Evolutionary conservation across 2,797 vertebrate species (phyloP), one percentile per base, ranked within the genome.

Genomic region (Mycteria americana): DNA sequence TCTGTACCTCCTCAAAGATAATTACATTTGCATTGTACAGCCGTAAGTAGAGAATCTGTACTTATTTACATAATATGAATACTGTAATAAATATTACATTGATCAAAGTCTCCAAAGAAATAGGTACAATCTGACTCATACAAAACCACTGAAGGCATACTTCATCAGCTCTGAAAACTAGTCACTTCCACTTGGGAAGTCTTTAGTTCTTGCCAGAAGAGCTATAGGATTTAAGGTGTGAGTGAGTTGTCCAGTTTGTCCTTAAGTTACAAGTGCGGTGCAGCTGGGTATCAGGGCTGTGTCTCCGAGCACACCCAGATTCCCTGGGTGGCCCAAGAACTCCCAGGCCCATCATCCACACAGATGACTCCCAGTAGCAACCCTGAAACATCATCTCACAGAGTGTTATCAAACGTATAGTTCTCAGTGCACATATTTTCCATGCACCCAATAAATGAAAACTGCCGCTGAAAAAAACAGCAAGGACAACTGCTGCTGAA

Each of bases 21-120:
- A 96, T 93, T 91, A 85, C 75, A 85, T 57, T 50, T 88, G 76
- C 84, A 76, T 51, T 59, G 68, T n/a, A 82, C 37, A 91, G 67
- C 37, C 11, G 4, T 67, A 53, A 48, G 50, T 45, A 73, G 69
- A 64, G 22, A 25, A 43, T 68, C 18, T 28, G 51, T 80, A 41
- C 64, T n/a, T 90, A 94, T 73, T 88, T 96, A 31, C 73, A 89
- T 85, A 79, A 85, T 68, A 65, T 48, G 48, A 45, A 90, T 30
- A 69, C 10, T 56, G 16, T 41, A 95, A 76, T 88, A 91, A 93
- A 89, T 80, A 72, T 33, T 56, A 22, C 59, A 74, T 18, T 16
- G 62, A 83, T 59, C 46, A 75, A 74, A 69, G 56, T 54, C 65
- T 73, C 28, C n/a, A 73, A 68, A 95, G 56, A 56, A 87, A n/a